Evolutionary conservation across 2,797 vertebrate species (phyloP), one percentile per base, ranked within the genome.

Genomic region (Microctenopoma stevenorrisi): DNA sequence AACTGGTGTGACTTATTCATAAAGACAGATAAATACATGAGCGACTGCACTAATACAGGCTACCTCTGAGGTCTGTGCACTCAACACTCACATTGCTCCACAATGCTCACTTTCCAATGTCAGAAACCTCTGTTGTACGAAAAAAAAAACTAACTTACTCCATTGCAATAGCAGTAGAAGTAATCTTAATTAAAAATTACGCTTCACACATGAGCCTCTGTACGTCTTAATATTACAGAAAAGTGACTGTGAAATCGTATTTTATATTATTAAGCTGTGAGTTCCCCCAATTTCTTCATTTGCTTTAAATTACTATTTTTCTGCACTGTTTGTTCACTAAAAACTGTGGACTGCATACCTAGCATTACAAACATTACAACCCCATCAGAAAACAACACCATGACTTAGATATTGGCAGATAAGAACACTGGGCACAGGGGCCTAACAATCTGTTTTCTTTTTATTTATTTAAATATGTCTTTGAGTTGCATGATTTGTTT

Each of bases 181-280:
- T 11, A 0, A 28, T 51, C 26, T 47, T 48, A 70, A 61, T 51
- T 16, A 63, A 68, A 69, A n/a, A 13, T 16, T 18, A 46, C 37
- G 40, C 48, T 72, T 62, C 44, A 42, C 13, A 66, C 42, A 55
- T 66, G 63, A 67, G 59, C 63, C 57, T 47, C 56, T 49, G 62
- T 18, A 52, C 6, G 4, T 63, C 51, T 81, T 73, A 70, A 22
- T 48, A 40, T 64, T 59, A 46, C 37, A 68, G 6, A 37, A 42
- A 72, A 76, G 43, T 52, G 33, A 51, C 49, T 76, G 50, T 73
- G 59, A 75, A 74, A 77, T 79, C 62, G 67, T 56, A 38, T 74
- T 80, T 65, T n/a, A 50, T 47, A 48, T 64, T 68, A 73, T 72
- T 63, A 58, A 53, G 4, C 48, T 46, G 11, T 16, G 48, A 46